These are phyloP conservation scores for Theretra japonica DNA, from an alignment of 2,888 invertebrate species.

Conservation along the genomic window DNA sequence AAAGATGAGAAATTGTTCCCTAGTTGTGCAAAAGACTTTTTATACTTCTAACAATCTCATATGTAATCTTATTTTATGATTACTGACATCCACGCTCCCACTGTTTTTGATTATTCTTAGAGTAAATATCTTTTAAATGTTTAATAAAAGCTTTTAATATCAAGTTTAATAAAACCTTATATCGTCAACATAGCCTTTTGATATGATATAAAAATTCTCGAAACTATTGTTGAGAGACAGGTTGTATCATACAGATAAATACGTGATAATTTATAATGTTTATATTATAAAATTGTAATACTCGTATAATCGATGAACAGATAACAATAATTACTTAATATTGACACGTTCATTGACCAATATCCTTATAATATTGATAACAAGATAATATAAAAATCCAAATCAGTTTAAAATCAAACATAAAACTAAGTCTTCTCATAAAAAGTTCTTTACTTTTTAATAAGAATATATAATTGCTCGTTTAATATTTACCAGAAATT, in stretches of 20 bases:
- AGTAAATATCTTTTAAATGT: too few species aligned
- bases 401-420: conserved; percentile 3
- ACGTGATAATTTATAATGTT: neutral
- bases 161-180: neutral
- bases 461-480: neutral
- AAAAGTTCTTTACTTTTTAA: neutral
- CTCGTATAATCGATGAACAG: neutral
- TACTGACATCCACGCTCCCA: too few species aligned
- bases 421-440: neutral
- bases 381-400: neutral
- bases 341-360: conserved; percentile 14
- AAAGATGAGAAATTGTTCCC: too few species aligned
- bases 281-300: neutral
- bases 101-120: too few species aligned
- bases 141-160: neutral
- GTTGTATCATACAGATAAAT: conserved; percentile 2
- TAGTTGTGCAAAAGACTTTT: too few species aligned
- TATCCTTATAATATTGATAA: neutral
- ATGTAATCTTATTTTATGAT: too few species aligned
- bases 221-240: neutral
- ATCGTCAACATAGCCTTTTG: neutral
- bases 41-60: too few species aligned
- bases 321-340: conserved; percentile 4
- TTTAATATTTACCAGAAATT: neutral
- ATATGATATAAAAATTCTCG: neutral